These are phyloP conservation scores for Poecilia picta DNA, from an alignment of 2,797 vertebrate genomes.

Conservation along the genomic window DNA sequence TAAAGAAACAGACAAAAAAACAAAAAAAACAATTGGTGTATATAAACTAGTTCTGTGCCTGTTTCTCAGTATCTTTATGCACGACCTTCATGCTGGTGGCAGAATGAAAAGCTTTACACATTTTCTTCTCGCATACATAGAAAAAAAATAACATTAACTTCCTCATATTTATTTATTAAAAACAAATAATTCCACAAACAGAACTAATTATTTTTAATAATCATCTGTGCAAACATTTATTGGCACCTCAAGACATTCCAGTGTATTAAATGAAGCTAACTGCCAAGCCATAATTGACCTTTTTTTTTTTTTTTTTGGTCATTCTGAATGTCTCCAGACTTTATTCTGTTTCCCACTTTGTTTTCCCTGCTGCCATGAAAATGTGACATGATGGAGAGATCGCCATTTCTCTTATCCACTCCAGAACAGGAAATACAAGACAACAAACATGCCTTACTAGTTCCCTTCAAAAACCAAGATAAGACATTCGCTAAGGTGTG, in stretches of 20 bases:
- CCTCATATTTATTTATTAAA: neutral
- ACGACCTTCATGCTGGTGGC: neutral
- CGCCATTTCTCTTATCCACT: neutral
- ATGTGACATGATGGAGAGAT: neutral
- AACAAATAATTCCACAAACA: neutral
- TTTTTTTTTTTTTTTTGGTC: neutral
- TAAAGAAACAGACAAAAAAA: neutral
- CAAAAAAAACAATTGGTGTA: neutral
- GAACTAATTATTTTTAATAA: neutral
- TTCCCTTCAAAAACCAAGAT: neutral
- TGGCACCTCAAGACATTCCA: neutral
- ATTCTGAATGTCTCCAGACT: neutral
- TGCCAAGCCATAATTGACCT: neutral
- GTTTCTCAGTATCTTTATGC: neutral
- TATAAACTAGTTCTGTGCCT: neutral
- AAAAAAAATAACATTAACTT: neutral
- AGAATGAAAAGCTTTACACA: neutral
- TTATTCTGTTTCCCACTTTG: neutral
- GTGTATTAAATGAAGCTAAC: neutral
- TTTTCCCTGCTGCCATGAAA: neutral
- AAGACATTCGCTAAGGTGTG: neutral
- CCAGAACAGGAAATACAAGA: neutral
- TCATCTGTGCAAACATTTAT: neutral
- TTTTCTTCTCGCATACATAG: neutral
- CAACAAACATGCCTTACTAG: neutral